These are phyloP conservation scores for Acanthosepion pharaonis DNA, from an alignment of 2,888 invertebrate genomes.

Conservation along the genomic window DNA sequence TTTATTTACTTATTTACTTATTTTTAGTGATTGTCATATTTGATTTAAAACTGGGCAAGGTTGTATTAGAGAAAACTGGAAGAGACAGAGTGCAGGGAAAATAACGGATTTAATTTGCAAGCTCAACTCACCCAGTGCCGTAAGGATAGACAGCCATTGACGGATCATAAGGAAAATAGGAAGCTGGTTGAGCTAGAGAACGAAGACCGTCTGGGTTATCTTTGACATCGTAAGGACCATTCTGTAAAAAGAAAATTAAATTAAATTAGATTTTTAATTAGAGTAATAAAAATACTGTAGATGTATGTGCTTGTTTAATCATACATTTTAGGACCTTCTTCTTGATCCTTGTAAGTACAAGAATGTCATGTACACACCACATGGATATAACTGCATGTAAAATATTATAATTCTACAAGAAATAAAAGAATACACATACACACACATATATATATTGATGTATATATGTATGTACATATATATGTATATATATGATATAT, in stretches of 20 bases:
- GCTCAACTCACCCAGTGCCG: slow-evolving; percentile 66
- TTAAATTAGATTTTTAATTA: not conserved
- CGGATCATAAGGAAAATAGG: slow-evolving; percentile 69
- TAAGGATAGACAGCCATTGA: slow-evolving; percentile 69
- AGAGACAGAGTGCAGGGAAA: not conserved
- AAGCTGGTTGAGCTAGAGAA: slow-evolving; percentile 63
- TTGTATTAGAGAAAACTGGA: not conserved
- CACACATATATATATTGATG: no score
- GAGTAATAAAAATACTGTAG: no score
- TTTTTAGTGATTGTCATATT: not conserved
- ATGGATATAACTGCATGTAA: no score
- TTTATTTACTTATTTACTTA: no score
- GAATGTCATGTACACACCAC: no score
- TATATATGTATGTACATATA: no score
- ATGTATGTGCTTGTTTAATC: no score
- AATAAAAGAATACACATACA: no score
- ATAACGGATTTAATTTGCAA: not conserved
- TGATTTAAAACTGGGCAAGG: not conserved
- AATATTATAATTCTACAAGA: no score
- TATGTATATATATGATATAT: not conserved
- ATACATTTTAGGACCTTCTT: no score
- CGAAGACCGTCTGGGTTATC: slow-evolving; percentile 68
- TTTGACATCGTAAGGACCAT: slow-evolving; percentile 64
- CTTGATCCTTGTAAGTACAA: no score
- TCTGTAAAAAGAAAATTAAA: slow-evolving; percentile 54